A percentile compares a stretch with the other conserved stretches of the same genome.
Evolutionary conservation across 2,888 invertebrate genomes (phyloP).

Genomic region (Erynnis tages): DNA sequence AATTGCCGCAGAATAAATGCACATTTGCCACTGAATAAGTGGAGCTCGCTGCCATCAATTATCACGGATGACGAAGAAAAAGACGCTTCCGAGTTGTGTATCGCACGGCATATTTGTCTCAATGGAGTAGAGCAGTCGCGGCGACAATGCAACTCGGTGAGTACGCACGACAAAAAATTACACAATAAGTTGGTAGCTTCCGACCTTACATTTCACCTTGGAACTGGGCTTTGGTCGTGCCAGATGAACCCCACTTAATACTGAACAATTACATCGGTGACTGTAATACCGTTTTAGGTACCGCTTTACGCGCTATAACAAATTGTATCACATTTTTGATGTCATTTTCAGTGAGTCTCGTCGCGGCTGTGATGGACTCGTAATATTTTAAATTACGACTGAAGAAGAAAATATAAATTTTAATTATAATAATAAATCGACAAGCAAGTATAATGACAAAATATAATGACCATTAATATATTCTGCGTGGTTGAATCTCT

Average conservation of each 20-base stretch:
- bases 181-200: slow-evolving; percentile 64
- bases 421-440: too few relatives aligned
- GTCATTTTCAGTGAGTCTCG: background rate
- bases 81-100: slow-evolving; percentile 57
- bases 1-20: slow-evolving; percentile 44
- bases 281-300: slow-evolving; percentile 68
- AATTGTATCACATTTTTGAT: slow-evolving; percentile 36
- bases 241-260: slow-evolving; percentile 53
- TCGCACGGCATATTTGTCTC: slow-evolving; percentile 68
- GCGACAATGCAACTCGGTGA: slow-evolving; percentile 64
- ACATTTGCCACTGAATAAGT: slow-evolving; percentile 62
- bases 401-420: too few relatives aligned
- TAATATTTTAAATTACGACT: too few relatives aligned
- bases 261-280: slow-evolving; percentile 61
- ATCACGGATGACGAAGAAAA: slow-evolving; percentile 59
- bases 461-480: too few relatives aligned
- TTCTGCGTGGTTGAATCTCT: too few relatives aligned
- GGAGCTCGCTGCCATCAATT: slow-evolving; percentile 59
- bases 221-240: slow-evolving; percentile 71
- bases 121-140: slow-evolving; percentile 63
- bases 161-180: slow-evolving; percentile 71
- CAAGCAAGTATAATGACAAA: too few relatives aligned
- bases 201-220: slow-evolving; percentile 68
- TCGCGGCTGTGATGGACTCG: too few relatives aligned
- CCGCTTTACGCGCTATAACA: slow-evolving; percentile 60